These are phyloP conservation scores for Lochmaea crataegi DNA, from an alignment of 2,888 invertebrate species.

Conservation along the genomic window DNA sequence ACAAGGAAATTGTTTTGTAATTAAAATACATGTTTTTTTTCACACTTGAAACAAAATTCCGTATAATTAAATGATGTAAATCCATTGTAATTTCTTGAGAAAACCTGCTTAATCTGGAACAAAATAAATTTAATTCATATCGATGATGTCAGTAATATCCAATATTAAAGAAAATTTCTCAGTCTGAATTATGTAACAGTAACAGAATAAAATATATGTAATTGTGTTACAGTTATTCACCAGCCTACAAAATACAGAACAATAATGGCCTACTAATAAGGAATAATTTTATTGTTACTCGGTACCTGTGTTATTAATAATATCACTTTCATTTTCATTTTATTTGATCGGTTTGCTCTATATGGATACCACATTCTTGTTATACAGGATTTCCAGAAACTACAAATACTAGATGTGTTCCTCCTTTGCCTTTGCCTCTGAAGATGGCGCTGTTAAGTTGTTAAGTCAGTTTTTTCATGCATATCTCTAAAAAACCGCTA, in stretches of 20 bases:
- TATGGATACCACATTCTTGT: too few species aligned
- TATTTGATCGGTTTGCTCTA: too few species aligned
- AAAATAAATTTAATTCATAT: neutral
- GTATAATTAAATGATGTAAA: neutral
- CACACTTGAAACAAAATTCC: neutral
- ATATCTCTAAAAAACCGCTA: too few species aligned
- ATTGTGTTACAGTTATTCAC: neutral
- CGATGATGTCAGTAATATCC: neutral
- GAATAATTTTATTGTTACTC: neutral
- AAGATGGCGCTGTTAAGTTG: too few species aligned
- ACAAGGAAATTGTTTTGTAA: neutral
- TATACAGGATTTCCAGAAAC: too few species aligned
- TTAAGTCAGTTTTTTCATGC: too few species aligned
- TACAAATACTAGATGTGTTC: too few species aligned
- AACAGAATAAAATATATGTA: neutral
- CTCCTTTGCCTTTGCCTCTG: too few species aligned
- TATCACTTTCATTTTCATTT: neutral
- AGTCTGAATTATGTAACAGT: neutral
- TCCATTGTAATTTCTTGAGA: neutral
- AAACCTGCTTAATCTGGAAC: neutral
- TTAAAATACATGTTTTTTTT: neutral
- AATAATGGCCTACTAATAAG: neutral
- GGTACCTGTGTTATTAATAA: neutral
- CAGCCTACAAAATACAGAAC: neutral
- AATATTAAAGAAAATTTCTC: neutral